phyloP scores from a whole-genome alignment of 2,797 vertebrate species.

The Pseudomugil tenellus region DNA sequence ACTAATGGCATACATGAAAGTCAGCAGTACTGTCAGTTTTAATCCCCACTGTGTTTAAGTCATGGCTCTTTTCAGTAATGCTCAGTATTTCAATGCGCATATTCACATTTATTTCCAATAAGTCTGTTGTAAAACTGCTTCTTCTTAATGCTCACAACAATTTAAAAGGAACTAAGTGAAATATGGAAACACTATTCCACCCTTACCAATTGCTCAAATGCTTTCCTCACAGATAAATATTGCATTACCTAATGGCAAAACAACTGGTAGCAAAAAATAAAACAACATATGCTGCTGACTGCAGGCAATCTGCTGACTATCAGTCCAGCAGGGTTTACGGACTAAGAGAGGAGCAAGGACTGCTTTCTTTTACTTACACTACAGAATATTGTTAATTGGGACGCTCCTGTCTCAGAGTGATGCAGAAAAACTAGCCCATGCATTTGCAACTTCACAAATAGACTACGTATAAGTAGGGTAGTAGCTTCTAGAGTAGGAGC shows the following conservation, averaged over 20 bases:
- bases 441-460: not conserved
- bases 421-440: not conserved
- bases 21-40: slow-evolving; percentile 40
- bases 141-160: slow-evolving; percentile 3
- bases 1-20: slow-evolving; percentile 23
- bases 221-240: slow-evolving; percentile 34
- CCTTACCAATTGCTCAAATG: slow-evolving; percentile 6
- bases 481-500: no score
- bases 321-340: slow-evolving; percentile 22
- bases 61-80: slow-evolving; percentile 24
- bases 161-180: slow-evolving; percentile 33
- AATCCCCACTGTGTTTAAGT: slow-evolving; percentile 37
- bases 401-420: not conserved
- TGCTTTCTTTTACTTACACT: no score
- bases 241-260: slow-evolving; percentile 27
- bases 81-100: slow-evolving; percentile 4
- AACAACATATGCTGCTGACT: slow-evolving; percentile 65
- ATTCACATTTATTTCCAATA: slow-evolving; percentile 12
- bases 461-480: not conserved
- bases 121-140: slow-evolving; percentile 11
- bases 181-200: slow-evolving; percentile 28
- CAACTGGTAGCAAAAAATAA: not conserved
- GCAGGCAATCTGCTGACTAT: slow-evolving; percentile 56
- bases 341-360: not conserved
- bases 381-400: not conserved